Base-by-base conservation (phyloP, 1,140 invertebrate species). In the Zaprionus nigranus region DNA sequence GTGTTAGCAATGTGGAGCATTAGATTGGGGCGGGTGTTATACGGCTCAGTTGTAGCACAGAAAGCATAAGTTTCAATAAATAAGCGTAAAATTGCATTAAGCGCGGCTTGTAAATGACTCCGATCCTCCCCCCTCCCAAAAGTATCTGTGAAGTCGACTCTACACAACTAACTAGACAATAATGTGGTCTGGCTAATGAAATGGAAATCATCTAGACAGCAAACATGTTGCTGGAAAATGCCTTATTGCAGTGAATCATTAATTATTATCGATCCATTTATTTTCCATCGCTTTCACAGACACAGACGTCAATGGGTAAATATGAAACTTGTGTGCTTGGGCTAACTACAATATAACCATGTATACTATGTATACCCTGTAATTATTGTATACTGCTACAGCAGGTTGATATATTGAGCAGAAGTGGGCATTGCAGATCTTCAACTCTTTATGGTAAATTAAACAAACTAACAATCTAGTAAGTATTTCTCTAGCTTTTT, bases 1-100 rank as follows among this genome's bases (percentile, higher is more conserved):
- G 15, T 46, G 53, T 72, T 65, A 51, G 51, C 28, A 51, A 65
- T 38, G 28, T 57, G 22, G 69, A 64, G 54, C 54, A 57, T 64
- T 72, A 51, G 68, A 70, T 56, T 54, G 46, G 28, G 40, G 40
- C 3, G n/a, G 26, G 38, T 17, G 54, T 57, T 36, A 46, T 43
- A 11, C 24, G 6, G 7, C 36, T 5, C 22, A 59, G 13, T 24
- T 26, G 53, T 56, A 26, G 12, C 6, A 24, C 46, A 24, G 9
- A 34, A 34, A 34, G 9, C 30, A 34, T 9, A 34, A 11, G 12
- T 51, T 64, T 15, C 13, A 7, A 51, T 53, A 30, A 56, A 56
- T n/a, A 28, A 17, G n/a, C 53, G 12, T 28, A n/a, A 30, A 56
- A 56, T 56, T 51, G 46, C 17, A 40, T 40, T 49, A 11, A 9